A percentile compares a stretch with the other conserved stretches of the same genome.
Conservation (phyloP, 1,140 invertebrate genomes). For the Dreissena polymorpha region DNA sequence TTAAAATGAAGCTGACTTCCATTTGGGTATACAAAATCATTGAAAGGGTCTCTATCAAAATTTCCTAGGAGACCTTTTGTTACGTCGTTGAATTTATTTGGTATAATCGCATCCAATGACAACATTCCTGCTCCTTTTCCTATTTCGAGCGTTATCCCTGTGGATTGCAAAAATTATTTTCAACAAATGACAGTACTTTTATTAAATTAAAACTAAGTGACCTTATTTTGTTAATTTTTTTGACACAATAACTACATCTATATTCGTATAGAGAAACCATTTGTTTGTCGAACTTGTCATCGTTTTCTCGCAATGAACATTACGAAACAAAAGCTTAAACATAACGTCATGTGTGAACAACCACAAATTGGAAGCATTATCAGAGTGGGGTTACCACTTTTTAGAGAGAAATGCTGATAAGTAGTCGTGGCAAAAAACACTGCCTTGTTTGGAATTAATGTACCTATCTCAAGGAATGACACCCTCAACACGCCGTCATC, state of each 20-base stretch:
- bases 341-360: too few relatives aligned
- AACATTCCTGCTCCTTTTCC: background rate
- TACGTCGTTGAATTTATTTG: background rate
- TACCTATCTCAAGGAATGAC: background rate
- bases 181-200: too few relatives aligned
- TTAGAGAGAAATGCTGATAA: background rate
- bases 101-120: constrained; percentile 3
- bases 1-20: background rate
- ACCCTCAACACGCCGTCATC: background rate
- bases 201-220: background rate
- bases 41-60: background rate
- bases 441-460: background rate
- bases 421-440: background rate
- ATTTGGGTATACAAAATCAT: background rate
- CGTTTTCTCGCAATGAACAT: background rate
- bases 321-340: background rate
- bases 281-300: too few relatives aligned
- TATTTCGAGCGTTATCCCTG: constrained; percentile 2
- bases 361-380: background rate
- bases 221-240: background rate
- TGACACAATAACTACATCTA: background rate
- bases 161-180: background rate
- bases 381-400: background rate
- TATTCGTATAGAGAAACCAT: background rate
- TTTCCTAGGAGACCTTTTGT: background rate